These are phyloP conservation scores for Ctenicera cuprea DNA, from an alignment of 2,888 invertebrate genomes.

Conservation along the genomic window DNA sequence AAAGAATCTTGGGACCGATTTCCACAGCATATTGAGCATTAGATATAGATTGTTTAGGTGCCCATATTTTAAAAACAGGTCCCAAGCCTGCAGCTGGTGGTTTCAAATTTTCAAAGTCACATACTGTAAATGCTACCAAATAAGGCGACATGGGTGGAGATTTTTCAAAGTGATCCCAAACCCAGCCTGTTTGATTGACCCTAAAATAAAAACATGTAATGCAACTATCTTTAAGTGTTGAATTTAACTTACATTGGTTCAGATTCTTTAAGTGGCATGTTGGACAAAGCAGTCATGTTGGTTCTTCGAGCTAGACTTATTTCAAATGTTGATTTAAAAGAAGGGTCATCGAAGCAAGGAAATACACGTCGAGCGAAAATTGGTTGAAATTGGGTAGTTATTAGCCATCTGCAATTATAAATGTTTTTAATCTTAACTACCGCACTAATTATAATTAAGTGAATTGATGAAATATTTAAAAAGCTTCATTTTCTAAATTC, in stretches of 20 bases:
- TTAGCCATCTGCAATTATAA: constrained; percentile 74
- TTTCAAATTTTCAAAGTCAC: constrained; percentile 63
- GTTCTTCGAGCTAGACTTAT: constrained; percentile 81
- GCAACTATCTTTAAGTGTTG: constrained; percentile 9
- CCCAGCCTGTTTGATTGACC: constrained; percentile 73
- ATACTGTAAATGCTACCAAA: constrained; percentile 78
- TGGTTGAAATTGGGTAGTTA: constrained; percentile 81
- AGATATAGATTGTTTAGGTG: constrained; percentile 66
- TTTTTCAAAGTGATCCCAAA: constrained; percentile 78
- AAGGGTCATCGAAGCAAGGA: constrained; percentile 87
- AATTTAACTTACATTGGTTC: constrained; percentile 74
- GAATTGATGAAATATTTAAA: neutral
- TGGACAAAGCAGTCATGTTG: constrained; percentile 80
- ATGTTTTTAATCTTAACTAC: neutral
- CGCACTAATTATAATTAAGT: neutral
- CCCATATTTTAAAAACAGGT: constrained; percentile 72
- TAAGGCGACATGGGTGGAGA: constrained; percentile 86
- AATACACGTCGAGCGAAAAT: constrained; percentile 80
- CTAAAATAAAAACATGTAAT: constrained; percentile 62
- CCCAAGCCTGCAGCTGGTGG: constrained; percentile 58
- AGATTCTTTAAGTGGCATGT: constrained; percentile 79
- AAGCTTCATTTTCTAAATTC: neutral
- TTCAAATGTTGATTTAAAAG: constrained; percentile 84
- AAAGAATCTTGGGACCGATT: constrained; percentile 73
- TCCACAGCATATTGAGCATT: constrained; percentile 73